Conservation (phyloP, 1,140 invertebrate genomes). For the Tetramorium simillimum region DNA sequence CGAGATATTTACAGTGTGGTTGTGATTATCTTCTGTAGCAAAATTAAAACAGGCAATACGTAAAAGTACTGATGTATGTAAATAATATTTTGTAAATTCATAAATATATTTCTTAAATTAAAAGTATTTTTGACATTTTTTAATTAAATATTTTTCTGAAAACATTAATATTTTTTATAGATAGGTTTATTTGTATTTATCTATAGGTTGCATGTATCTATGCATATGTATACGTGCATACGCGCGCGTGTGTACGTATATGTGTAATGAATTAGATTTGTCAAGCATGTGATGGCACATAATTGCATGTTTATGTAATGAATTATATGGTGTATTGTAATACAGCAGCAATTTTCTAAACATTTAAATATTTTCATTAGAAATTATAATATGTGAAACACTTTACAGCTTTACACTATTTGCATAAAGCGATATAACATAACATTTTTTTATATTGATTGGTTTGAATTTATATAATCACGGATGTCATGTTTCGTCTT, state of each 20-base stretch:
- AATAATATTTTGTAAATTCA: no score
- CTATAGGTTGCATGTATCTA: not conserved
- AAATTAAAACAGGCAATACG: no score
- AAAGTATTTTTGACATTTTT: no score
- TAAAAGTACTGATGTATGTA: no score
- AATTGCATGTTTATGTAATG: not conserved
- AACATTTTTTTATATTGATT: not conserved
- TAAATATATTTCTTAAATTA: no score
- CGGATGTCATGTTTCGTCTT: not conserved
- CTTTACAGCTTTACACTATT: not conserved
- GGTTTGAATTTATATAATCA: not conserved
- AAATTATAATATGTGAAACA: not conserved
- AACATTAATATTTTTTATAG: no score
- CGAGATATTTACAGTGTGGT: no score
- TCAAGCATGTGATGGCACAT: not conserved
- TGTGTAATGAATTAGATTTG: not conserved
- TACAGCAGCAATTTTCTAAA: not conserved
- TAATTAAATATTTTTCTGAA: no score
- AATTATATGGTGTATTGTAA: not conserved
- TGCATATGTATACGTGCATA: not conserved
- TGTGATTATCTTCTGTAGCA: no score
- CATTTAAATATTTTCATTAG: not conserved
- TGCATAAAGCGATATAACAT: not conserved
- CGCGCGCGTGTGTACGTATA: not conserved
- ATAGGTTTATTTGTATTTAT: no score